These are phyloP conservation scores for Eristalis intricaria DNA, from an alignment of 2,888 invertebrate genomes.

Conservation along the genomic window DNA sequence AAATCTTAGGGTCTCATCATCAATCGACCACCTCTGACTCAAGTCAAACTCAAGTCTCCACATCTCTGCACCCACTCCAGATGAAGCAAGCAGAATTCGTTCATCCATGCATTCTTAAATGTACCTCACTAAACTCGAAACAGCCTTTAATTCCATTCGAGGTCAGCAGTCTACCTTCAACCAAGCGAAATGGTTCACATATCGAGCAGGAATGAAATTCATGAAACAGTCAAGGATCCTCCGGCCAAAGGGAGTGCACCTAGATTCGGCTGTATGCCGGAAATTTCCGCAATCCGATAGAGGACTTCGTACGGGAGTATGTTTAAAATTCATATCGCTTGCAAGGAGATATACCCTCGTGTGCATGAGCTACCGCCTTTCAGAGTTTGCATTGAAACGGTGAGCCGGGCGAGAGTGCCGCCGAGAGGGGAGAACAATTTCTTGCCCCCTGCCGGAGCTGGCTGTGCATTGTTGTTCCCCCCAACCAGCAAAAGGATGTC, in stretches of 20 bases:
- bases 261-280: neutral
- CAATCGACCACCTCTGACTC: no score
- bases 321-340: neutral
- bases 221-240: neutral
- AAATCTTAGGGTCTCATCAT: no score
- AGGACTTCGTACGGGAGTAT: neutral
- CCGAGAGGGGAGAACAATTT: neutral
- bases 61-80: no score
- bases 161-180: neutral
- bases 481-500: neutral
- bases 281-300: neutral
- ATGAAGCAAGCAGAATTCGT: no score
- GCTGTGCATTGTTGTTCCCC: neutral
- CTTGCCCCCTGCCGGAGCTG: neutral
- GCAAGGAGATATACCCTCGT: neutral
- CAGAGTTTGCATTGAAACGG: neutral
- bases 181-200: neutral
- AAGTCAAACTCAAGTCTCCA: no score
- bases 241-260: neutral
- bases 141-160: neutral
- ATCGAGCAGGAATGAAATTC: neutral
- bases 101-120: neutral
- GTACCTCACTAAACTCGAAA: neutral
- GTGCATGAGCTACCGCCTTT: neutral
- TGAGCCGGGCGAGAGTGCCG: neutral